These are phyloP conservation scores for Melieria crassipennis DNA, from an alignment of 2,888 invertebrate genomes.

Conservation along the genomic window DNA sequence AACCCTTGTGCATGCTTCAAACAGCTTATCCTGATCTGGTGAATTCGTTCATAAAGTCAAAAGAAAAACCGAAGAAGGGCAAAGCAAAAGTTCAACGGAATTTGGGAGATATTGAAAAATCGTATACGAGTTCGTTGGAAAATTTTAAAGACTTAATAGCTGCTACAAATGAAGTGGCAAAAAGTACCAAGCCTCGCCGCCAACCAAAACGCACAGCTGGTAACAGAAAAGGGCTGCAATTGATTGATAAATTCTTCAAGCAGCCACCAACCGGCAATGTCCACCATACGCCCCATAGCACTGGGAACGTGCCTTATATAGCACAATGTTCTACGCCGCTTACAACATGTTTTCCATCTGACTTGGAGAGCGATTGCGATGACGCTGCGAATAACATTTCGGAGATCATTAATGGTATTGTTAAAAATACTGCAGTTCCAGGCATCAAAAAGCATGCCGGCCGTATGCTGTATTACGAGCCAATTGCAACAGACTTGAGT, in stretches of 20 bases:
- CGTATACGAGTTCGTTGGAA: slow-evolving; percentile 48
- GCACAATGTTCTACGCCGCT: slow-evolving; percentile 59
- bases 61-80: slow-evolving; percentile 68
- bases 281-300: slow-evolving; percentile 41
- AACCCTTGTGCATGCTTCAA: slow-evolving; percentile 73
- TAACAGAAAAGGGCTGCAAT: slow-evolving; percentile 52
- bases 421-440: slow-evolving; percentile 51
- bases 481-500: slow-evolving; percentile 46
- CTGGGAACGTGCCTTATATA: background rate
- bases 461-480: slow-evolving; percentile 53
- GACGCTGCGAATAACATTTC: slow-evolving; percentile 67
- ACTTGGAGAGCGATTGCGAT: slow-evolving; percentile 62
- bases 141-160: slow-evolving; percentile 48
- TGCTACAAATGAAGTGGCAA: slow-evolving; percentile 54
- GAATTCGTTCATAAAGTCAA: slow-evolving; percentile 69
- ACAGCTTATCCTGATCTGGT: slow-evolving; percentile 74
- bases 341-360: slow-evolving; percentile 52
- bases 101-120: slow-evolving; percentile 41
- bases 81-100: slow-evolving; percentile 45
- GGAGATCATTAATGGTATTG: slow-evolving; percentile 68
- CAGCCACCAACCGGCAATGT: slow-evolving; percentile 15
- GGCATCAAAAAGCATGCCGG: slow-evolving; percentile 52
- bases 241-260: slow-evolving; percentile 61
- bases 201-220: slow-evolving; percentile 58
- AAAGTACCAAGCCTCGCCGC: slow-evolving; percentile 45